Conservation (phyloP, 2,888 invertebrate genomes). For the Aplocera efformata region DNA sequence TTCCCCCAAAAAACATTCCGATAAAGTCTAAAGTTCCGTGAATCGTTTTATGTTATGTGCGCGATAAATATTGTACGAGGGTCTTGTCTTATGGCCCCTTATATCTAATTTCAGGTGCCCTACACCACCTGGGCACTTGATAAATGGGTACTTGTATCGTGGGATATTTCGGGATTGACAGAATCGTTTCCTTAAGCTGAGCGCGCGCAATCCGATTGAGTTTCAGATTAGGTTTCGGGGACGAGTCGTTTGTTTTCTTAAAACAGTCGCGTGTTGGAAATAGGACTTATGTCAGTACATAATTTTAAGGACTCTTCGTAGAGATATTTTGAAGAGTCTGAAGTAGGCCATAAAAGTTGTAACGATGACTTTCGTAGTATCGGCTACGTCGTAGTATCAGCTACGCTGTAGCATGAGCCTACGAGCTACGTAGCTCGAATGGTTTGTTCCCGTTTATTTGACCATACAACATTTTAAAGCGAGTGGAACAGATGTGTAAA, state of each 20-base stretch:
- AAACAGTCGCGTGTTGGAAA: neutral
- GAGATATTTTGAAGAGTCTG: constrained; percentile 1
- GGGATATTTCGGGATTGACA: constrained; percentile 31
- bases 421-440: neutral
- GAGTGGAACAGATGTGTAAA: no score
- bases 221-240: constrained; percentile 1
- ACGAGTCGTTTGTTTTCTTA: neutral
- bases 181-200: constrained; percentile 17
- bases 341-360: constrained; percentile 11
- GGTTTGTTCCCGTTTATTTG: no score
- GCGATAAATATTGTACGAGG: constrained; percentile 31
- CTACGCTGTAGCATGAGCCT: constrained; percentile 8
- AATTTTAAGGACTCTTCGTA: neutral
- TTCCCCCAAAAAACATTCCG: neutral
- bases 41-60: constrained; percentile 25
- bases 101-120: constrained; percentile 46
- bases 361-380: no score
- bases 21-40: constrained; percentile 4
- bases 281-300: neutral
- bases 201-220: constrained; percentile 10
- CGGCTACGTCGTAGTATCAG: constrained; percentile 7
- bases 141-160: constrained; percentile 36
- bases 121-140: constrained; percentile 45
- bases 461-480: no score
- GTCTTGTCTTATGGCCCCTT: constrained; percentile 33